Evolutionary conservation across 2,888 invertebrate genomes (phyloP).

Genomic region (Pseudococcus jackbeardsleyi): DNA sequence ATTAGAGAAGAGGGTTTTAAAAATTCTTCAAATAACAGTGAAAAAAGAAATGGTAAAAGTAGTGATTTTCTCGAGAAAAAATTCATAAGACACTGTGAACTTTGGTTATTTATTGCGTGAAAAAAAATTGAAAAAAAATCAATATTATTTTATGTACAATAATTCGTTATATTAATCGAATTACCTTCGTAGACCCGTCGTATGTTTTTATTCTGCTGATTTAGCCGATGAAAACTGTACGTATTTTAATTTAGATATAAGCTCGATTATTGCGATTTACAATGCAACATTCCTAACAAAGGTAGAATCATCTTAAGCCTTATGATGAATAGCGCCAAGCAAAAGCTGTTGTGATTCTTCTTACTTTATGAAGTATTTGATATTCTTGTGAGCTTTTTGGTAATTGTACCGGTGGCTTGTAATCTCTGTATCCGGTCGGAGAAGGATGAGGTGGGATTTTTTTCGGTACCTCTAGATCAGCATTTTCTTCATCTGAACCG

Average conservation of each 20-base stretch:
- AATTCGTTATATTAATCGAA: background rate
- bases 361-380: conserved; percentile 68
- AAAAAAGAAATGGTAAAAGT: too few species aligned
- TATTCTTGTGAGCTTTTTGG: conserved; percentile 69
- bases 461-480: conserved; percentile 65
- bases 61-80: too few species aligned
- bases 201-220: background rate
- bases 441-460: conserved; percentile 70
- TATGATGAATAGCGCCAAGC: conserved; percentile 18
- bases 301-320: conserved; percentile 18
- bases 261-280: background rate
- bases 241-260: background rate
- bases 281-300: background rate
- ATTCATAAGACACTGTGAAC: too few species aligned
- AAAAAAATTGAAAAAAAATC: background rate
- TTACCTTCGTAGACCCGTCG: background rate
- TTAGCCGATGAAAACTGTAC: background rate
- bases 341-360: conserved; percentile 2
- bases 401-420: conserved; percentile 81
- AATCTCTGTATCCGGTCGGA: conserved; percentile 83
- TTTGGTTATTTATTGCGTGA: too few species aligned
- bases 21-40: too few species aligned
- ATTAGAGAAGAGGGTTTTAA: too few species aligned
- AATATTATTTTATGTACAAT: background rate
- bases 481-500: conserved; percentile 72